phyloP scores from a whole-genome alignment of 2,797 vertebrate species.

The Anomalospiza imberbis region DNA sequence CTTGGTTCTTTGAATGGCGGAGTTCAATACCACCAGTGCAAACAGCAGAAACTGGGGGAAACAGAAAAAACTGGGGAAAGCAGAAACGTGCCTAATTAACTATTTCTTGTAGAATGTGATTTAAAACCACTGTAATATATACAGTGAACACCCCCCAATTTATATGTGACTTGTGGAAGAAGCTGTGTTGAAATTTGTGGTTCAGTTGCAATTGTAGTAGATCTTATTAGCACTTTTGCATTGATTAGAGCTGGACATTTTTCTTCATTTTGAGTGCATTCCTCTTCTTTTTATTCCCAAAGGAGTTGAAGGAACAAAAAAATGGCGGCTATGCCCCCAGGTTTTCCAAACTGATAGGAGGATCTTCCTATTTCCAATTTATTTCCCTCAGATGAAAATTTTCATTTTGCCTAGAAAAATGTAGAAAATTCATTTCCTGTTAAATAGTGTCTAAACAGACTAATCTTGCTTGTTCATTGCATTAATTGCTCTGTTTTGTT shows the following conservation, averaged over 20 bases:
- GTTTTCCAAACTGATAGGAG: not conserved
- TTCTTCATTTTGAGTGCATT: not conserved
- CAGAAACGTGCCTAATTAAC: not conserved
- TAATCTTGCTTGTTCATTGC: not conserved
- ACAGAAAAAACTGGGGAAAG: too few relatives aligned
- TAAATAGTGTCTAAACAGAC: not conserved
- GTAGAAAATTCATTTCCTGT: not conserved
- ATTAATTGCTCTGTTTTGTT: not conserved
- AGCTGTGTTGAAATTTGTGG: not conserved
- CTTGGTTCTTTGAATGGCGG: not conserved
- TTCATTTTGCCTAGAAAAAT: not conserved
- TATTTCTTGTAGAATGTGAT: not conserved
- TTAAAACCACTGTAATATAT: not conserved
- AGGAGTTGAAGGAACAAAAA: not conserved
- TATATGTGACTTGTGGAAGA: not conserved
- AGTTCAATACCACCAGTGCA: not conserved
- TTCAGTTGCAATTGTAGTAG: not conserved
- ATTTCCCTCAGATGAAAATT: not conserved
- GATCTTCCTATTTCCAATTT: not conserved
- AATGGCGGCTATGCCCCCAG: not conserved
- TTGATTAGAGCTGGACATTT: not conserved
- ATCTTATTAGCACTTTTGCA: not conserved
- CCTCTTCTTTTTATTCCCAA: not conserved
- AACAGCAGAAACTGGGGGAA: not conserved
- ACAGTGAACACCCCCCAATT: rapidly evolving